Base-by-base conservation (phyloP, 1,140 invertebrate genomes). In the Tetramorium alpestre region DNA sequence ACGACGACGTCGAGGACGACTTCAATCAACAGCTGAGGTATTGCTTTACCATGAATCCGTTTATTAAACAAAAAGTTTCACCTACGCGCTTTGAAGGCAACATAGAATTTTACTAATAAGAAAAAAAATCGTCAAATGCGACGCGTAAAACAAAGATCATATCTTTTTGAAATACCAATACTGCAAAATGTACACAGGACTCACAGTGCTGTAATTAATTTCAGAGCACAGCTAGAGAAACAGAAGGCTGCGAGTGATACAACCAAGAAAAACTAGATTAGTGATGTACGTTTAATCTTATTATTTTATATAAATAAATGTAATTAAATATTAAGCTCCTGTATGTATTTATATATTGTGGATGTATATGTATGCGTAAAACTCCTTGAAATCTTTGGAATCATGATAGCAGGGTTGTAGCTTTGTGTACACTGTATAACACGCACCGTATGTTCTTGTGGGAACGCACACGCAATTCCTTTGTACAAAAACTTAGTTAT, bases 1-100 rank as follows among this genome's bases (percentile, higher is more conserved):
- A 99, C 96, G 99, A 99, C 94, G 98, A 99, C 92, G 97, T 99
- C 62, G 99, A 99, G 94, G 99, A 99, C 96, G 99, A 99, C 95
- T 99, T 99, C 92, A 99, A 98, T 94, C 97, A 98, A 93, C 99
- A 99, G 94, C 96, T 99, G 49, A 98, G 98, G 97, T 97, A 95
- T 56, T 58, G 51, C n/a, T 65, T 89, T 76, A 44, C 3, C 13
- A 69, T 25, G 41, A 60, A 33, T 10, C 4, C 2, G n/a, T 76
- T 88, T 69, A 60, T 65, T 38, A 4, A 70, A 49, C 49, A 73
- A 72, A 18, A 72, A 22, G 3, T 75, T 44, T n/a, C 58, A 72
- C 6, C 49, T 47, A 49, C 4, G 0, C 47, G 47, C 11, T 3
- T 11, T 13, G 47, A 11, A 13, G 13, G 1, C 54, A 49, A 81